A percentile compares a stretch with the other conserved stretches of the same genome.
These are phyloP conservation scores for Vanessa atalanta DNA, from an alignment of 1,140 invertebrate species.

Conservation along the genomic window DNA sequence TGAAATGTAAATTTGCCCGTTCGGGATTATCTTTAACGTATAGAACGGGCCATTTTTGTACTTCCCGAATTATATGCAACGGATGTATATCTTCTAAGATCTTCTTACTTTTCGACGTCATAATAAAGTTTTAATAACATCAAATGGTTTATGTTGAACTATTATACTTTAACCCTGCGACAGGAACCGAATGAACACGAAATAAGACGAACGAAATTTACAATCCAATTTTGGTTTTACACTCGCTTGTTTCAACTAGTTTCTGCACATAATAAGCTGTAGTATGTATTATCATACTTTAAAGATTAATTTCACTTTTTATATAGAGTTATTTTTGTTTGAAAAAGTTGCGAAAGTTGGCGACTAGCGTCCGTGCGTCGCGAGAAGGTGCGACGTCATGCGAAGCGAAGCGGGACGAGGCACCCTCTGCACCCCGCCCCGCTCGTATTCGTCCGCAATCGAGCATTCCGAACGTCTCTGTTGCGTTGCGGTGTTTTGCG, in stretches of 20 bases:
- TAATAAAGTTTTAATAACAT: background rate
- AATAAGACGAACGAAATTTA: background rate
- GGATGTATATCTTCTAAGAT: conserved; percentile 55
- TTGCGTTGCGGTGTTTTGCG: conserved; percentile 5
- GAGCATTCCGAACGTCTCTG: conserved; percentile 8
- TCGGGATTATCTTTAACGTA: conserved; percentile 45
- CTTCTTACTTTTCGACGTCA: conserved; percentile 37
- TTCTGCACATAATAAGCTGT: background rate
- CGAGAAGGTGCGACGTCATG: conserved; percentile 31
- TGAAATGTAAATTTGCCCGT: conserved; percentile 43
- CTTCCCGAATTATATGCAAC: conserved; percentile 48
- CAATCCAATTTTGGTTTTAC: background rate
- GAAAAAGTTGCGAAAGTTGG: background rate
- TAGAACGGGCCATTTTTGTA: conserved; percentile 54
- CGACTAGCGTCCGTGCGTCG: conserved; percentile 15
- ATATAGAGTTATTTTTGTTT: background rate
- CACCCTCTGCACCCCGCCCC: conserved; percentile 12
- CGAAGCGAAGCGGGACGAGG: conserved; percentile 27
- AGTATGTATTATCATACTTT: background rate
- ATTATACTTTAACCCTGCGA: background rate
- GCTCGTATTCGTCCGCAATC: conserved; percentile 20
- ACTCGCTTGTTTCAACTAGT: background rate
- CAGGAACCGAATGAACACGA: conserved; percentile 9
- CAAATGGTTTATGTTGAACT: background rate
- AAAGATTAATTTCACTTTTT: background rate